Evolutionary conservation across 1,140 invertebrate genomes (phyloP).

Genomic region (Drosophila ercepeae): DNA sequence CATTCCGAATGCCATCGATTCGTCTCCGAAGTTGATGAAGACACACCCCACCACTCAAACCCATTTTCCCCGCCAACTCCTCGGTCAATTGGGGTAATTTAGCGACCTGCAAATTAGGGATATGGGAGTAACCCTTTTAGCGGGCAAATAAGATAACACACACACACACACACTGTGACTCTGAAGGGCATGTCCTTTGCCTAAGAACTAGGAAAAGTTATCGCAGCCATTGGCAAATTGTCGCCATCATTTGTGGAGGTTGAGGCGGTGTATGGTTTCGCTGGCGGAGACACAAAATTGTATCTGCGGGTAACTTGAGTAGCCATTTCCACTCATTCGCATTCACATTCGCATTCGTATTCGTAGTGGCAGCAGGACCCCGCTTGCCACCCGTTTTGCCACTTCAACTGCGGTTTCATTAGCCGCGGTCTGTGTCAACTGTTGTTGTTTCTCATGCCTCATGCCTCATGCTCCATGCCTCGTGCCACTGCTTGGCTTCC

Average conservation of each 20-base stretch:
- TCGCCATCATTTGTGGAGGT: conserved; percentile 69
- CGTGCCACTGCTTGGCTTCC: conserved; percentile 58
- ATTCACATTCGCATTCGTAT: conserved; percentile 19
- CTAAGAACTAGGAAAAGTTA: conserved; percentile 44
- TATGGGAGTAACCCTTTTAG: conserved; percentile 30
- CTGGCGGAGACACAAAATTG: conserved; percentile 38
- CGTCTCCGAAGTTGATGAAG: conserved; percentile 6
- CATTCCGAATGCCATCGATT: not conserved
- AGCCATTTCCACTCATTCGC: conserved; percentile 48
- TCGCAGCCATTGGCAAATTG: conserved; percentile 78
- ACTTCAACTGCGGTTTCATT: conserved; percentile 78
- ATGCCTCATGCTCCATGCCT: conserved; percentile 28
- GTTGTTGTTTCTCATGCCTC: conserved; percentile 47
- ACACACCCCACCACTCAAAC: not conserved
- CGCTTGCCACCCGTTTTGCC: conserved; percentile 16
- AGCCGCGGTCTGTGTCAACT: conserved; percentile 69
- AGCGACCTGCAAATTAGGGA: conserved; percentile 8
- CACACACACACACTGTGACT: conserved; percentile 3
- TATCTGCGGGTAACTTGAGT: conserved; percentile 54
- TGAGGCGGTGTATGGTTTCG: conserved; percentile 4
- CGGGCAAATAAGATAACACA: conserved; percentile 12
- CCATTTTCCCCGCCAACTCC: not conserved
- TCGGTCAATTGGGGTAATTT: conserved; percentile 28
- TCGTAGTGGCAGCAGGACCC: conserved; percentile 1
- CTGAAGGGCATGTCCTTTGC: conserved; percentile 1